phyloP scores from a whole-genome alignment of 2,888 invertebrate species.

The Phrixothrix hirtus region DNA sequence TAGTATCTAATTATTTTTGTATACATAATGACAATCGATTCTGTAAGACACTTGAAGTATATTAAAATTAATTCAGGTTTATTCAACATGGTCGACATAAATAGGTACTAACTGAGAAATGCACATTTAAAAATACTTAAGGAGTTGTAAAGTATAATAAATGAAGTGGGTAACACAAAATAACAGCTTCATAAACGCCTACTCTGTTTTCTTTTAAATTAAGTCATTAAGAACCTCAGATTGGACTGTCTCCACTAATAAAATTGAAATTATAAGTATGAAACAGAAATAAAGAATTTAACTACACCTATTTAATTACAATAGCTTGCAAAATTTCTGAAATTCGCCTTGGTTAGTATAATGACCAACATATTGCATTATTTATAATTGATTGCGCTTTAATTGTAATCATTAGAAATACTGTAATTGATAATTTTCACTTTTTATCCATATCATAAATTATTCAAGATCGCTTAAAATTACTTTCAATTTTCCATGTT shows the following conservation, averaged over 20 bases:
- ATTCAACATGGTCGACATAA: slow-evolving; percentile 19
- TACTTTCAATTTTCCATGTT: too few species aligned
- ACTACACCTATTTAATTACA: too few species aligned
- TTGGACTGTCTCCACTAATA: slow-evolving; percentile 6
- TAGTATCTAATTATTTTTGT: slow-evolving; percentile 33
- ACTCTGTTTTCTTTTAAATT: slow-evolving; percentile 37
- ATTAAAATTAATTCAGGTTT: slow-evolving; percentile 24
- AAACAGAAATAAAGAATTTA: too few species aligned
- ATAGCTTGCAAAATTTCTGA: too few species aligned
- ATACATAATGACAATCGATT: slow-evolving; percentile 30
- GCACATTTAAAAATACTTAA: slow-evolving; percentile 27
- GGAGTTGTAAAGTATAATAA: slow-evolving; percentile 25
- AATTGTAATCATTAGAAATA: too few species aligned
- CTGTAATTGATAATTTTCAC: too few species aligned
- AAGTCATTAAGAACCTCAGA: slow-evolving; percentile 40
- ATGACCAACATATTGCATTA: too few species aligned
- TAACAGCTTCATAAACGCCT: slow-evolving; percentile 41
- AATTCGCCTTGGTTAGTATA: too few species aligned
- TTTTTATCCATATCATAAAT: too few species aligned
- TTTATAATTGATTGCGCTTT: too few species aligned
- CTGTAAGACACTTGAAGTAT: slow-evolving; percentile 15
- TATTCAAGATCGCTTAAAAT: too few species aligned
- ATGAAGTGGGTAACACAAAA: slow-evolving; percentile 26
- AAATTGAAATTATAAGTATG: slow-evolving; percentile 2
- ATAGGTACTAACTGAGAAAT: slow-evolving; percentile 16